Evolutionary conservation across 2,888 invertebrate species (phyloP).

Genomic region (Himalopsyche japonica): DNA sequence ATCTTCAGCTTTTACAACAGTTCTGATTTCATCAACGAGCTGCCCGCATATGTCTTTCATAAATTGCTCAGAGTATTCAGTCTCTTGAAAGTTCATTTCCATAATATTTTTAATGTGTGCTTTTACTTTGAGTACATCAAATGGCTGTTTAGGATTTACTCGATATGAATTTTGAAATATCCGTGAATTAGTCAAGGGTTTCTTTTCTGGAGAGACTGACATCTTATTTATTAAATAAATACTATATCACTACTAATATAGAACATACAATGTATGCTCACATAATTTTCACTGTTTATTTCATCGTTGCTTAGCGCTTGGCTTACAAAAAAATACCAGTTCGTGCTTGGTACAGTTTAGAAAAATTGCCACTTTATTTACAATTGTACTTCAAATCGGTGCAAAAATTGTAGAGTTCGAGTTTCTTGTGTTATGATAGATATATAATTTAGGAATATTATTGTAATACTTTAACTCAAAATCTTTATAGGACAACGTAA

Average conservation of each 20-base stretch:
- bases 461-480: too few species aligned
- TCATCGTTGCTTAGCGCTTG: too few species aligned
- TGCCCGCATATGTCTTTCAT: constrained; percentile 61
- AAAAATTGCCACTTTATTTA: too few species aligned
- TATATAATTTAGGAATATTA: too few species aligned
- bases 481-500: too few species aligned
- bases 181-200: not conserved
- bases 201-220: constrained; percentile 13
- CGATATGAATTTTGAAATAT: constrained; percentile 67
- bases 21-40: constrained; percentile 64
- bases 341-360: too few species aligned
- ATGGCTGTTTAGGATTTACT: constrained; percentile 65
- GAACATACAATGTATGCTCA: too few species aligned
- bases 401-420: too few species aligned
- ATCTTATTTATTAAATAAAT: not conserved
- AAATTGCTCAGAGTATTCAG: constrained; percentile 62
- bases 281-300: too few species aligned
- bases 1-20: constrained; percentile 65
- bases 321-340: too few species aligned
- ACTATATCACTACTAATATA: not conserved
- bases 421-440: too few species aligned
- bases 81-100: constrained; percentile 60
- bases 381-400: too few species aligned
- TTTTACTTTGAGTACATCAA: constrained; percentile 64
- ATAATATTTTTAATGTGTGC: constrained; percentile 63